Conservation (phyloP, 1,140 invertebrate genomes). For the Microplitis demolitor region DNA sequence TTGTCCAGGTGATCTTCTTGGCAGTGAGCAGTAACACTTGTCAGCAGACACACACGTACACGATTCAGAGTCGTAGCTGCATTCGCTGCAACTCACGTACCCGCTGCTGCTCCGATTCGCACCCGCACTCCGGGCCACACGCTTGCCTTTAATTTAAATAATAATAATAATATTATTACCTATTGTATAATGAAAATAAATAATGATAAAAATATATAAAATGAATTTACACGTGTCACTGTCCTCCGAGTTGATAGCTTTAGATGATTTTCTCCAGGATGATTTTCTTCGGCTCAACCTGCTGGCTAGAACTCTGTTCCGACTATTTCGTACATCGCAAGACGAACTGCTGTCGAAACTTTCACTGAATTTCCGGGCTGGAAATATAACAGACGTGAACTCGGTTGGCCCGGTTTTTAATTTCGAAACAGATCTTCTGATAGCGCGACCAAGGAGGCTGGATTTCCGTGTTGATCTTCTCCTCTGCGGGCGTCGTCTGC, state of each 20-base stretch:
- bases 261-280: conserved; percentile 46
- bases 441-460: conserved; percentile 53
- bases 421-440: conserved; percentile 58
- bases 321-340: conserved; percentile 49
- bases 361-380: conserved; percentile 54
- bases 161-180: background rate
- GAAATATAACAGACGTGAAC: conserved; percentile 63
- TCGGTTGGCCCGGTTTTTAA: conserved; percentile 57
- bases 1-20: conserved; percentile 41
- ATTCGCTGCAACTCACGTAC: conserved; percentile 86
- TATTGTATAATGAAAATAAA: background rate
- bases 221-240: conserved; percentile 60
- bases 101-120: conserved; percentile 61
- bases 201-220: conserved; percentile 1
- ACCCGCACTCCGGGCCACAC: conserved; percentile 40
- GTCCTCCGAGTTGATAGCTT: conserved; percentile 68
- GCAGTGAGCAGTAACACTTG: conserved; percentile 76
- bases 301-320: conserved; percentile 50
- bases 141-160: conserved; percentile 41
- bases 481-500: conserved; percentile 62
- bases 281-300: conserved; percentile 49
- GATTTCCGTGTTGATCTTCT: conserved; percentile 50
- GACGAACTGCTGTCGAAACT: conserved; percentile 58
- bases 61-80: conserved; percentile 79
- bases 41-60: conserved; percentile 76